Evolutionary conservation across 2,888 invertebrate species (phyloP), one percentile per base, ranked within the genome.

Genomic region (Ichneumon xanthorius): DNA sequence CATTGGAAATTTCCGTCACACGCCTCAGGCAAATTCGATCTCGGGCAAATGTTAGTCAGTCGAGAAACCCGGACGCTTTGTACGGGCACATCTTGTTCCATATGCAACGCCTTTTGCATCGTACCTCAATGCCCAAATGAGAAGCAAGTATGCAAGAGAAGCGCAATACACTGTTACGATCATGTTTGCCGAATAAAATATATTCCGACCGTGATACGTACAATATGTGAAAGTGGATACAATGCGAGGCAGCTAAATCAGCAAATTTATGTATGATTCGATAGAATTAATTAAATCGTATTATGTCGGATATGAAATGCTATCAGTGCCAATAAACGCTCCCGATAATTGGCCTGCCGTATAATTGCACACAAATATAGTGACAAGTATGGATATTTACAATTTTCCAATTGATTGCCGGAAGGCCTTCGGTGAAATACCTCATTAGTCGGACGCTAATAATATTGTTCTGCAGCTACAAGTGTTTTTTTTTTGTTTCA

Each of bases 181-280:
- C 33, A 48, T 71, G 45, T 61, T 40, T 48, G 65, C 9, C 19
- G 9, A 22, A 19, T 19, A 48, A 7, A 26, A 48, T 50, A 22
- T 14, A 70, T 70, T 30, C 6, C 16, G 30, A 22, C 16, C 50
- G 68, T n/a, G 26, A 30, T 48, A 70, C 50, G 16, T 30, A 53
- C 30, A 30, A 53, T 53, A n/a, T 7, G n/a, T 4, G 70, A n/a
- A 70, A 70, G 50, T 58, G 58, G 26, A 16, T 6, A 45, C 16
- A 22, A n/a, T 50, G 55, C 16, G 45, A 3, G 14, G 19, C 45
- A 75, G 50, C 58, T n/a, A 14, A 22, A 7, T 26, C 30, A 53
- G 30, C 61, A 26, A 80, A 84, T 84, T 84, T 53, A 79, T 79
- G 79, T 75, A 65, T 71, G 75, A 84, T 84, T 84, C 63, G 79